phyloP scores from a whole-genome alignment of 1,140 invertebrate genomes.

The Drosophila melanica region DNA sequence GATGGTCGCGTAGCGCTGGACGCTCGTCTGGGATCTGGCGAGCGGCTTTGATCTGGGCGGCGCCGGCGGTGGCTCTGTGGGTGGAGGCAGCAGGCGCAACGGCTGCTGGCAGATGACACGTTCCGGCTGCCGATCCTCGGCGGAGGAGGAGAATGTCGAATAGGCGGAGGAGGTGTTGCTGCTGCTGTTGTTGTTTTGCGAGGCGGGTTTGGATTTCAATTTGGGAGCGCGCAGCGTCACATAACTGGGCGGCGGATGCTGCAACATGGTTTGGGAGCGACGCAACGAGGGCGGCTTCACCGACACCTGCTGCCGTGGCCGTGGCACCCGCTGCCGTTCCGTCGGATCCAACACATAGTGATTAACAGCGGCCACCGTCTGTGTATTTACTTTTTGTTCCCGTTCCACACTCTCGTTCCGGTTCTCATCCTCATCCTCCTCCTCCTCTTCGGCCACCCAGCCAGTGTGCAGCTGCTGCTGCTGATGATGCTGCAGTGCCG shows the following conservation, averaged over 20 bases:
- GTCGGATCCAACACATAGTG: slow-evolving; percentile 78
- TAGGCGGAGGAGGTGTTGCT: slow-evolving; percentile 53
- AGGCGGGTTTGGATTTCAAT: slow-evolving; percentile 21
- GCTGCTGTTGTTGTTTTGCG: slow-evolving; percentile 43
- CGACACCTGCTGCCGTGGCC: slow-evolving; percentile 75
- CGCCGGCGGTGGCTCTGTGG: slow-evolving; percentile 61
- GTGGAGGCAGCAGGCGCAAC: slow-evolving; percentile 54
- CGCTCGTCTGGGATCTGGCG: slow-evolving; percentile 58
- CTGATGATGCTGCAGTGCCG: slow-evolving; percentile 85
- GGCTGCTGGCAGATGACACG: slow-evolving; percentile 76
- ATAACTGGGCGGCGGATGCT: slow-evolving; percentile 48
- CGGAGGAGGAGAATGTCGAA: slow-evolving; percentile 48
- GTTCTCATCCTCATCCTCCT: slow-evolving; percentile 5
- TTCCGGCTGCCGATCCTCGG: slow-evolving; percentile 32
- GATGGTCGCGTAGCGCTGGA: slow-evolving; percentile 73
- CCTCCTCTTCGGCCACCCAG: slow-evolving; percentile 84
- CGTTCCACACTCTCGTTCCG: neutral
- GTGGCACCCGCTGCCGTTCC: slow-evolving; percentile 55
- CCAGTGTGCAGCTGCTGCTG: slow-evolving; percentile 85
- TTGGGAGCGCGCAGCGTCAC: slow-evolving; percentile 48
- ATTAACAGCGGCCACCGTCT: slow-evolving; percentile 34
- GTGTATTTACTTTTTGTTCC: neutral
- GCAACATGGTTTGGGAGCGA: slow-evolving; percentile 74
- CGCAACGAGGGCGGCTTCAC: slow-evolving; percentile 71
- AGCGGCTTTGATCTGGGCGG: slow-evolving; percentile 57